These are phyloP conservation scores for Sogatella furcifera DNA, from an alignment of 1,140 invertebrate genomes.

Conservation along the genomic window DNA sequence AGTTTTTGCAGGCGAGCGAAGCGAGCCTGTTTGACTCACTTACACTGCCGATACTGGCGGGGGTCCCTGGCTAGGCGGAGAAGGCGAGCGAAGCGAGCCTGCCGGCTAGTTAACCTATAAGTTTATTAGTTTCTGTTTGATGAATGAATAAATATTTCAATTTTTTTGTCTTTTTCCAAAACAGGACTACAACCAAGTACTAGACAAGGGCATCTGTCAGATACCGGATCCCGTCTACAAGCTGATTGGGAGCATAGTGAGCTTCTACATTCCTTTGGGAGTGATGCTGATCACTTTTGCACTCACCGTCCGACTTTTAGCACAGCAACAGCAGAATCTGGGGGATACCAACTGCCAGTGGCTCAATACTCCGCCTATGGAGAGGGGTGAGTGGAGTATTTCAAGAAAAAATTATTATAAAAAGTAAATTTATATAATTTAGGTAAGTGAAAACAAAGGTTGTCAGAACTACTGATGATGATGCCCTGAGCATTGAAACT, in stretches of 20 bases:
- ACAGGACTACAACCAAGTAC: constrained; percentile 68
- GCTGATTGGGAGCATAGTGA: constrained; percentile 84
- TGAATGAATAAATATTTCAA: not conserved
- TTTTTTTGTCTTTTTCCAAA: constrained; percentile 28
- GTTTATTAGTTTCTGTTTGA: no score
- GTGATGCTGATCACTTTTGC: constrained; percentile 92
- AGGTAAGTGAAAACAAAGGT: no score
- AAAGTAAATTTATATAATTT: no score
- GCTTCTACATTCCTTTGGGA: constrained; percentile 89
- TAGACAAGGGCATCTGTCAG: constrained; percentile 69
- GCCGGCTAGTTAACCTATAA: no score
- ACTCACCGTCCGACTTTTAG: constrained; percentile 74
- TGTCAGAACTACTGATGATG: no score
- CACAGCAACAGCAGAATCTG: constrained; percentile 61
- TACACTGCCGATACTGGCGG: no score
- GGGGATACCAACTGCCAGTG: constrained; percentile 38
- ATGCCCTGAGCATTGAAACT: no score
- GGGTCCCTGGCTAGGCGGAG: no score
- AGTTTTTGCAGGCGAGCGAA: no score
- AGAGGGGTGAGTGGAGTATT: constrained; percentile 34
- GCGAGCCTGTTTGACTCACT: no score
- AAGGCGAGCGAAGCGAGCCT: no score
- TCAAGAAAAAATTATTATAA: not conserved
- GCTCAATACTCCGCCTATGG: constrained; percentile 31
- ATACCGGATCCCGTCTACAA: constrained; percentile 83